phyloP scores from a whole-genome alignment of 2,113 vertebrate species.

The Coryphaenoides rupestris region DNA sequence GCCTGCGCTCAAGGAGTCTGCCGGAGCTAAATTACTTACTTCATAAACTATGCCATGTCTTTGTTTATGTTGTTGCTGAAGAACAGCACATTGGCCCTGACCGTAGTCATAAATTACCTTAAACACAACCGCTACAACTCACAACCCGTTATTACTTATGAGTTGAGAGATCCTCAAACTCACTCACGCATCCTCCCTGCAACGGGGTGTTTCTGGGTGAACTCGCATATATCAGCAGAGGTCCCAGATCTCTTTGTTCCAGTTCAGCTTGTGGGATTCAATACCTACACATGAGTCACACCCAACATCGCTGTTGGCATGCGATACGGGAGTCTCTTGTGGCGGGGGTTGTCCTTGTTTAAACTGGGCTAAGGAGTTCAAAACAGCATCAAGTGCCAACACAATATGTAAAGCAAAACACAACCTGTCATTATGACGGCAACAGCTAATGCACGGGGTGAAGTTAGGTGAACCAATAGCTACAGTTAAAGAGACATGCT shows the following conservation, averaged over 20 bases:
- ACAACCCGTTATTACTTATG: not conserved
- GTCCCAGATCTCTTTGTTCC: not conserved
- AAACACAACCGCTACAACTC: slow-evolving; percentile 2
- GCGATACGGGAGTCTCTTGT: not conserved
- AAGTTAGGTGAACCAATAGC: slow-evolving; percentile 24
- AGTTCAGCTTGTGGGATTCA: not conserved
- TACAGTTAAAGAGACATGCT: slow-evolving; percentile 22
- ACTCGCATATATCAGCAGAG: not conserved
- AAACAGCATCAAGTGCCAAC: slow-evolving; percentile 9
- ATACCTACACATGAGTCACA: slow-evolving; percentile 10
- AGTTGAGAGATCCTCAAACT: slow-evolving; percentile 5
- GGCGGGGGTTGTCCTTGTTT: not conserved
- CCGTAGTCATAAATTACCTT: not conserved
- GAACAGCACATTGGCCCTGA: not conserved
- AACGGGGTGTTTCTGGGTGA: slow-evolving; percentile 1
- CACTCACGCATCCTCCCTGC: slow-evolving; percentile 4
- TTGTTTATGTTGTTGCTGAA: slow-evolving; percentile 21
- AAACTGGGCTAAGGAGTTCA: slow-evolving; percentile 14
- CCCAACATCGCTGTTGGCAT: slow-evolving; percentile 4
- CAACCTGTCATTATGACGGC: slow-evolving; percentile 32
- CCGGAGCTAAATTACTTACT: not conserved
- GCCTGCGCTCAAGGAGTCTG: not conserved
- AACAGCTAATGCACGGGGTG: slow-evolving; percentile 8
- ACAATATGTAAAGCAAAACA: slow-evolving; percentile 28
- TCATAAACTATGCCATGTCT: slow-evolving; percentile 3